Evolutionary conservation across 2,888 invertebrate genomes (phyloP).

Genomic region (Drosophila merina): DNA sequence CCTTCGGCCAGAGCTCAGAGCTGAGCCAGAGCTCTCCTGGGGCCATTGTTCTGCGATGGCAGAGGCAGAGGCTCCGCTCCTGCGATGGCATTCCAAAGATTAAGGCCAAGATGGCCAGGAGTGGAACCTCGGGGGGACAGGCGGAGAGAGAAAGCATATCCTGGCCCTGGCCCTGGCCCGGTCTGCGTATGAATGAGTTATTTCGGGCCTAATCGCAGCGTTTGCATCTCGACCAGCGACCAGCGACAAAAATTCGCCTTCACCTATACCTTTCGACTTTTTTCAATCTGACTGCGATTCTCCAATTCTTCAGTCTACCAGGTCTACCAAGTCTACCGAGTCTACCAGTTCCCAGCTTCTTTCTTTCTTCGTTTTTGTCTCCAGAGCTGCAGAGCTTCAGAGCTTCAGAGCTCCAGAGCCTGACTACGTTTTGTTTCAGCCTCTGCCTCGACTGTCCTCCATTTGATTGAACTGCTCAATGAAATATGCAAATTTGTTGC

Average conservation of each 20-base stretch:
- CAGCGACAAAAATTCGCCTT: constrained; percentile 42
- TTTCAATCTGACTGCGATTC: constrained; percentile 37
- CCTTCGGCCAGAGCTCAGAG: no score
- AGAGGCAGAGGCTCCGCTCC: constrained; percentile 19
- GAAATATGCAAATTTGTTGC: constrained; percentile 82
- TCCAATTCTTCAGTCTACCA: constrained; percentile 11
- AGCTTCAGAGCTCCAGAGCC: neutral
- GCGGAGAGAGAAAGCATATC: constrained; percentile 8
- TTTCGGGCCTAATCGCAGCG: constrained; percentile 74
- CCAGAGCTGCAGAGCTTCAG: neutral
- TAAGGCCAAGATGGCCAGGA: constrained; percentile 35
- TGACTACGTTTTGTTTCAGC: constrained; percentile 62
- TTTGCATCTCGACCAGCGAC: constrained; percentile 64
- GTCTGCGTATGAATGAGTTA: constrained; percentile 81
- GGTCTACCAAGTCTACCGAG: neutral
- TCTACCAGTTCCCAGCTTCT: neutral
- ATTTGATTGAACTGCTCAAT: constrained; percentile 83
- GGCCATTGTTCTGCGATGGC: constrained; percentile 65
- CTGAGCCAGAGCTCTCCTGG: neutral
- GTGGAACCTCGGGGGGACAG: neutral
- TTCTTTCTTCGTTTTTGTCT: neutral
- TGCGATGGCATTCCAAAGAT: constrained; percentile 76
- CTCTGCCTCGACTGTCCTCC: constrained; percentile 66
- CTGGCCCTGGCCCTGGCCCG: constrained; percentile 12
- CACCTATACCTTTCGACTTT: constrained; percentile 15